phyloP scores from a whole-genome alignment of 1,140 invertebrate genomes.

The Apis florea region DNA sequence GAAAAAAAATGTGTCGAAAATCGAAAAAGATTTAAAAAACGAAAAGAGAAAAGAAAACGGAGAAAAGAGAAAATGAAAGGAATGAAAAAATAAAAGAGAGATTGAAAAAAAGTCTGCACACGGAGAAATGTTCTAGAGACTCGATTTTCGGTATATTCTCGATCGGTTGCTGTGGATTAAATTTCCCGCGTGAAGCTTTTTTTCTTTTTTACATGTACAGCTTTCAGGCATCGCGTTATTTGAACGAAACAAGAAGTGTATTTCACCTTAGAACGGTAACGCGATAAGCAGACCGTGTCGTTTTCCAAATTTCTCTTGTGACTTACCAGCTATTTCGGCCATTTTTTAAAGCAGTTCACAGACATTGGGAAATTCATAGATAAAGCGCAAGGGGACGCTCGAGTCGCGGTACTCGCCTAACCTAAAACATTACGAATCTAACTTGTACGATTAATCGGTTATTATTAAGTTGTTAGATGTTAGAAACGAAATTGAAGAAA shows the following conservation, averaged over 20 bases:
- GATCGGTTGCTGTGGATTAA: slow-evolving; percentile 39
- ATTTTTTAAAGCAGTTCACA: slow-evolving; percentile 46
- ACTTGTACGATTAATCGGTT: not conserved
- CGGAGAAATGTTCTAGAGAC: slow-evolving; percentile 49
- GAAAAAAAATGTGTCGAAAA: too few species aligned
- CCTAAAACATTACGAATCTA: not conserved
- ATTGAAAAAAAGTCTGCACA: slow-evolving; percentile 54
- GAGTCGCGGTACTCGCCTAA: slow-evolving; percentile 9
- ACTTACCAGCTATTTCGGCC: slow-evolving; percentile 43
- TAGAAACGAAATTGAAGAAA: not conserved
- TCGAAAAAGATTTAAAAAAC: slow-evolving; percentile 1
- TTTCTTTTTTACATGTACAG: slow-evolving; percentile 11
- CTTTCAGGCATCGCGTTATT: slow-evolving; percentile 51
- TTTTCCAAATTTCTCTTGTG: slow-evolving; percentile 50
- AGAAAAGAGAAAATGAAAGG: not conserved
- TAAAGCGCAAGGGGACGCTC: slow-evolving; percentile 40
- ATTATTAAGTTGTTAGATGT: too few species aligned
- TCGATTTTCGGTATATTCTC: slow-evolving; percentile 57
- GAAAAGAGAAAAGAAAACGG: not conserved
- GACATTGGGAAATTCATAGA: slow-evolving; percentile 43
- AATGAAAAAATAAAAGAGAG: not conserved
- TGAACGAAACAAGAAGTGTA: slow-evolving; percentile 24
- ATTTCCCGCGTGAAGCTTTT: slow-evolving; percentile 53
- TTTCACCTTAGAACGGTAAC: slow-evolving; percentile 11
- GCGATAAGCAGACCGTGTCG: slow-evolving; percentile 36